Evolutionary conservation across 2,888 invertebrate genomes (phyloP), one percentile per base, ranked within the genome.

Genomic region (Proisotoma minuta): DNA sequence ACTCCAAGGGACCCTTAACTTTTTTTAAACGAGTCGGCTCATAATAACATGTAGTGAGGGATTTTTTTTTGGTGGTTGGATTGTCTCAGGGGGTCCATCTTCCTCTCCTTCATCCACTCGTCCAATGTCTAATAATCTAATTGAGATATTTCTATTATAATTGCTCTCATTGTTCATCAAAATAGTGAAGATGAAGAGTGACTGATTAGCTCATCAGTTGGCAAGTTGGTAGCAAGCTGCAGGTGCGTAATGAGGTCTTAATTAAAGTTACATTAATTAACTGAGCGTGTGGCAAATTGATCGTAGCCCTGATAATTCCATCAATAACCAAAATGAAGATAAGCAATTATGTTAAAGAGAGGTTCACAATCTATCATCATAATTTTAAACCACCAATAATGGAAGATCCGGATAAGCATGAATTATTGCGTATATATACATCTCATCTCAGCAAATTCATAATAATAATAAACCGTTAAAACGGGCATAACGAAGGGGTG

Each of bases 211-310:
- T 54, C 24, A 54, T 54, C 43, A 43, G 57, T 59, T 54, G 54
- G 60, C 58, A 66, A 66, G 58, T 66, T 63, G 66, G 43, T 43
- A 43, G 43, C 43, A 12, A 63, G 61, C 68, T 64, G 62, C 61
- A 65, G 73, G 59, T 66, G 61, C 61, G 61, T 71, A 73, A 71
- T 71, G 71, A 73, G 70, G 62, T 70, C 66, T 68, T 73, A 71
- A 73, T 73, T 73, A 71, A 70, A 71, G 69, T 63, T 62, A 61
- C 67, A 70, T 70, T 70, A 70, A 70, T 70, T 70, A 70, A 67
- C 65, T 50, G 59, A 65, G 65, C 62, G 66, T 65, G 66, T 69
- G 69, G 66, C 63, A 58, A 10, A 29, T 2, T 43, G 56, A 56
- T 56, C 43, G 40, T 26, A 15, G 18, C 22, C 27, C 3, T 18